These are phyloP conservation scores for Falco naumanni DNA, from an alignment of 2,797 vertebrate genomes.

Conservation along the genomic window DNA sequence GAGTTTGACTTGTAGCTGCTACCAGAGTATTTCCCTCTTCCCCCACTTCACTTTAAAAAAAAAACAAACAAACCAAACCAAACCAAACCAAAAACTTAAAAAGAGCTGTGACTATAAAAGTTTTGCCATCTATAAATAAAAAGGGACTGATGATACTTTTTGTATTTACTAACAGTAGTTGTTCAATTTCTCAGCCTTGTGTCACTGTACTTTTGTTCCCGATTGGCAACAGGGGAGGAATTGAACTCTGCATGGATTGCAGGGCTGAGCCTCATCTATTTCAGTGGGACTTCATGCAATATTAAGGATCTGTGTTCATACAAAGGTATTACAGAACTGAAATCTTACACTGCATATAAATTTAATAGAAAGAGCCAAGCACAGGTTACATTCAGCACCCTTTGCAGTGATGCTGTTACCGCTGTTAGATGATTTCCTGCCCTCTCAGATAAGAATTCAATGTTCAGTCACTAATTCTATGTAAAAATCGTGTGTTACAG, in stretches of 20 bases:
- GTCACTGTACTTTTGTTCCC: not conserved
- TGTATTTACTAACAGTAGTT: not conserved
- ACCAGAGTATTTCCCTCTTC: not conserved
- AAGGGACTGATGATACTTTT: not conserved
- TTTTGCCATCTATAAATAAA: not conserved
- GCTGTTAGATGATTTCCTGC: not conserved
- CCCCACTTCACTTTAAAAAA: not conserved
- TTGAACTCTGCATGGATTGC: not conserved
- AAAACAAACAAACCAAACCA: not conserved
- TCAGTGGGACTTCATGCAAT: not conserved
- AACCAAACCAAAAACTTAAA: not conserved
- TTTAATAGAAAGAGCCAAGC: not conserved
- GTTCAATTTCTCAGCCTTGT: not conserved
- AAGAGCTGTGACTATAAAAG: not conserved
- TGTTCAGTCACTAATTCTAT: not conserved
- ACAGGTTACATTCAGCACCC: not conserved
- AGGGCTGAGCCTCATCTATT: not conserved
- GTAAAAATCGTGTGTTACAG: not conserved
- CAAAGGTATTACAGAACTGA: not conserved
- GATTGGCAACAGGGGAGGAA: not conserved
- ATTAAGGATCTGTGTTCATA: not conserved
- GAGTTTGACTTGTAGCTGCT: not conserved
- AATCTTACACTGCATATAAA: not conserved
- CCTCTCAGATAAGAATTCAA: not conserved
- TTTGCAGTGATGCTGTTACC: not conserved